These are phyloP conservation scores for Pocillopora verrucosa DNA, from an alignment of 64 coral and sea anemone species.

Conservation along the genomic window DNA sequence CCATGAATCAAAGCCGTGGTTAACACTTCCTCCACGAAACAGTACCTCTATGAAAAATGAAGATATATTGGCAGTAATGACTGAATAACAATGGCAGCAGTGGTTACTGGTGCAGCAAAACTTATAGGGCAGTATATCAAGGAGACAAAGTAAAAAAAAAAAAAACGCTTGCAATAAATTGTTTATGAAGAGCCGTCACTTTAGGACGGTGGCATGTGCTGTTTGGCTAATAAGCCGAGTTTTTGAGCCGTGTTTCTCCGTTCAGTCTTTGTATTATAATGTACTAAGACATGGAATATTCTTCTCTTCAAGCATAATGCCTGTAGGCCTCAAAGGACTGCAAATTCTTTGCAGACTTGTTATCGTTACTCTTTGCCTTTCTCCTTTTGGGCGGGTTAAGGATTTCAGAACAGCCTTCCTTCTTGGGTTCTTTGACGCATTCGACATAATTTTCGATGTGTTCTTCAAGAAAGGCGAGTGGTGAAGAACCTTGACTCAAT, in stretches of 20 bases:
- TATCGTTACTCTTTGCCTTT: not conserved
- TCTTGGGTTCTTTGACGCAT: slow-evolving; percentile 14
- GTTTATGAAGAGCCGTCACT: too few relatives aligned
- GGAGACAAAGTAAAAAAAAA: too few relatives aligned
- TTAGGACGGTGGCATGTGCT: too few relatives aligned
- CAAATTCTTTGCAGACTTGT: not conserved
- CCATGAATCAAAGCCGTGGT: too few relatives aligned
- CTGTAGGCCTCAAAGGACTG: not conserved
- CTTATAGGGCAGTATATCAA: too few relatives aligned
- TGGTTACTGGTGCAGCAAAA: too few relatives aligned
- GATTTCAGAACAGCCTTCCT: slow-evolving; percentile 8
- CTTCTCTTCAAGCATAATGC: slow-evolving; percentile 9
- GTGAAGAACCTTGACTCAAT: slow-evolving; percentile 8
- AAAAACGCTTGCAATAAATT: too few relatives aligned
- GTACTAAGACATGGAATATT: not conserved
- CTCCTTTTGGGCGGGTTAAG: slow-evolving; percentile 18
- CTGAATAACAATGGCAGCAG: too few relatives aligned
- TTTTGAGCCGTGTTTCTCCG: not conserved
- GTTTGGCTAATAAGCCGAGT: not conserved
- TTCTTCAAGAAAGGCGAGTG: slow-evolving; percentile 8
- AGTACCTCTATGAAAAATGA: too few relatives aligned
- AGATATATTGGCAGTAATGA: too few relatives aligned
- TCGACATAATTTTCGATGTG: slow-evolving; percentile 18
- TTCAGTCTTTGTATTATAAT: not conserved
- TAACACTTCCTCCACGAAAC: too few relatives aligned